phyloP scores from a whole-genome alignment of 2,113 vertebrate genomes.

The Eonycteris spelaea region DNA sequence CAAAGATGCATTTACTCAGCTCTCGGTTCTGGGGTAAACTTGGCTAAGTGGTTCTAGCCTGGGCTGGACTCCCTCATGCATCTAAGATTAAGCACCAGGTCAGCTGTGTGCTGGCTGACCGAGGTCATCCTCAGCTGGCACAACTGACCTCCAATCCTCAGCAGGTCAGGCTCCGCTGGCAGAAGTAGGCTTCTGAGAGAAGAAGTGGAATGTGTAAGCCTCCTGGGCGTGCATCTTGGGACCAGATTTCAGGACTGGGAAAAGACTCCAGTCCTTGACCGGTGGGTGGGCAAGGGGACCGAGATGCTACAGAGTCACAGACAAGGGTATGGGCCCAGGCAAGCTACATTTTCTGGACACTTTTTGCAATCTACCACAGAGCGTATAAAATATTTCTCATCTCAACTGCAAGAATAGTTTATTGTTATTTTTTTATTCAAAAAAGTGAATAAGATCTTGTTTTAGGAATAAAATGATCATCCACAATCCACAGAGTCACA shows the following conservation, averaged over 20 bases:
- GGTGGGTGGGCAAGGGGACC: not conserved
- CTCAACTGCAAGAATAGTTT: not conserved
- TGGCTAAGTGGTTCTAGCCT: not conserved
- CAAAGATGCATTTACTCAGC: not conserved
- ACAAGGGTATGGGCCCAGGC: not conserved
- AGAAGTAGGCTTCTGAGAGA: not conserved
- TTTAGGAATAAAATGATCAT: not conserved
- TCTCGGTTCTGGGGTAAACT: not conserved
- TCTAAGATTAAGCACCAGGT: not conserved
- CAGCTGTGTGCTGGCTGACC: not conserved
- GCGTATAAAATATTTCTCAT: not conserved
- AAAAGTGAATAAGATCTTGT: not conserved
- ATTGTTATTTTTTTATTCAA: not conserved
- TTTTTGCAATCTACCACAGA: not conserved
- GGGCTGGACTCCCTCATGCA: not conserved
- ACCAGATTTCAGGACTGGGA: accelerated
- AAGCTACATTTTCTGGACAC: too few relatives aligned
- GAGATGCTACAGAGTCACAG: accelerated
- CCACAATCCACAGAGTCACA: not conserved
- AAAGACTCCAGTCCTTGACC: not conserved
- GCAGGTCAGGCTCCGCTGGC: accelerated
- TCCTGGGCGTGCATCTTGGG: not conserved
- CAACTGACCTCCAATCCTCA: accelerated
- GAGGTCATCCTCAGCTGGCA: not conserved
- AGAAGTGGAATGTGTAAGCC: not conserved